phyloP scores from a whole-genome alignment of 1,140 invertebrate species.

The Drosophila setifemur region DNA sequence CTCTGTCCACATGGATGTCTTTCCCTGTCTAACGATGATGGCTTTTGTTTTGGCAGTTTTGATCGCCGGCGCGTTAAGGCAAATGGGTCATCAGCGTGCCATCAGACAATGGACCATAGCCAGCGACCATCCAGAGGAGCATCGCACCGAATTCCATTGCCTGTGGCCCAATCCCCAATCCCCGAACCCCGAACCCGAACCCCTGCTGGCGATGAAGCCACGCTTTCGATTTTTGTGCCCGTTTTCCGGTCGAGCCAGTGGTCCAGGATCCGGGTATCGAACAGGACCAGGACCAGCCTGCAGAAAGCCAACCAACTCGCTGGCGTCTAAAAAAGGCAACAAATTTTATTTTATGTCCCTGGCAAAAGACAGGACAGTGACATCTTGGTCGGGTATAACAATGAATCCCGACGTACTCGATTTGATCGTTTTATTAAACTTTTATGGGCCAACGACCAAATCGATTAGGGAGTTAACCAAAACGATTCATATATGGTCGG shows the following conservation, averaged over 20 bases:
- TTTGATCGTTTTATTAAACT: conserved; percentile 24
- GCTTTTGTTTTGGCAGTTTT: conserved; percentile 78
- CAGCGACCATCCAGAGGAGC: neutral
- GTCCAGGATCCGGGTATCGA: conserved; percentile 1
- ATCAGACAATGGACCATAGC: conserved; percentile 50
- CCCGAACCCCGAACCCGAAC: too few relatives aligned
- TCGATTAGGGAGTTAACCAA: conserved; percentile 15
- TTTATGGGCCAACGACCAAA: conserved; percentile 13
- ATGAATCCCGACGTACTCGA: conserved; percentile 18
- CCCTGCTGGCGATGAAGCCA: conserved; percentile 7
- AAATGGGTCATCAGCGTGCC: conserved; percentile 74
- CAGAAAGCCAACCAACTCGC: conserved; percentile 7
- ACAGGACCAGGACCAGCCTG: neutral
- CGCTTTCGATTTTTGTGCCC: conserved; percentile 66
- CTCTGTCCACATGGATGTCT: neutral
- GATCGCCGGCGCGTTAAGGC: conserved; percentile 73
- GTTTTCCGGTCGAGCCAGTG: conserved; percentile 31
- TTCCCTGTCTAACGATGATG: conserved; percentile 67
- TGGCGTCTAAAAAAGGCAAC: conserved; percentile 32
- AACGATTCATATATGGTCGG: neutral
- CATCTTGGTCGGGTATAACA: conserved; percentile 45
- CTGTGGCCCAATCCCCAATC: conserved; percentile 1
- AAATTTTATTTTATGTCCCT: conserved; percentile 28
- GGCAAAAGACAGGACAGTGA: conserved; percentile 36
- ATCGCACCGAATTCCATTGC: conserved; percentile 3